Evolutionary conservation across 2,113 vertebrate genomes (phyloP), one percentile per base, ranked within the genome.

Genomic region (Malurus cyaneus): DNA sequence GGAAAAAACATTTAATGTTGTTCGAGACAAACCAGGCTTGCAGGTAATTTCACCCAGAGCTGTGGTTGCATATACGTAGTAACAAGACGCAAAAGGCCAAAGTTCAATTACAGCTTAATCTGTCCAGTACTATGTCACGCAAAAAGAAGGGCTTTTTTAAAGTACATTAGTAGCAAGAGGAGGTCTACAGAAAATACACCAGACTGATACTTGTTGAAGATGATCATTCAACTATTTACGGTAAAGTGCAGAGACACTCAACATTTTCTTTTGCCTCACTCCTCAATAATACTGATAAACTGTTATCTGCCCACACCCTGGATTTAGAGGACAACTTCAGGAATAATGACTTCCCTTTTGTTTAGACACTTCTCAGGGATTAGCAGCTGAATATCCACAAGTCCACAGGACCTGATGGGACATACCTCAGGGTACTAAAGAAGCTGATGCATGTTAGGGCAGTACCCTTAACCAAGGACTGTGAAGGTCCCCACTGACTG

Each of bases 381-480:
- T 24, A 60, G 16, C 31, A 77, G 46, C 7, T 47, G 12, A 59
- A 60, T 25, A 31, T 29, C 60, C 56, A 23, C 3, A 60, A 77
- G 53, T 34, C 21, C 18, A 36, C 1, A 2, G 36, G 26, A 44
- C 23, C 21, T 17, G 18, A 52, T 8, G 21, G 26, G 10, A 65
- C 59, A 36, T 23, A 44, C 18, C 8, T 0, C 24, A 46, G 1
- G 32, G 8, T 32, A 71, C 12, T 8, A 18, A 80, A 46, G 29
- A 47, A 29, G 20, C 0, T 39, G 13, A 44, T 1, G 0, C 7
- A 61, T 50, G 11, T 34, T 61, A 86, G 0, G 0, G 41, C 18
- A 65, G 9, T 24, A 77, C 5, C 9, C 18, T 6, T 28, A 36
- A n/a, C n/a, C n/a, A n/a, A n/a, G n/a, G 28, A 44, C 53, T 36